phyloP scores from a whole-genome alignment of 2,797 vertebrate species.

The Chlorospingus semifuscus region DNA sequence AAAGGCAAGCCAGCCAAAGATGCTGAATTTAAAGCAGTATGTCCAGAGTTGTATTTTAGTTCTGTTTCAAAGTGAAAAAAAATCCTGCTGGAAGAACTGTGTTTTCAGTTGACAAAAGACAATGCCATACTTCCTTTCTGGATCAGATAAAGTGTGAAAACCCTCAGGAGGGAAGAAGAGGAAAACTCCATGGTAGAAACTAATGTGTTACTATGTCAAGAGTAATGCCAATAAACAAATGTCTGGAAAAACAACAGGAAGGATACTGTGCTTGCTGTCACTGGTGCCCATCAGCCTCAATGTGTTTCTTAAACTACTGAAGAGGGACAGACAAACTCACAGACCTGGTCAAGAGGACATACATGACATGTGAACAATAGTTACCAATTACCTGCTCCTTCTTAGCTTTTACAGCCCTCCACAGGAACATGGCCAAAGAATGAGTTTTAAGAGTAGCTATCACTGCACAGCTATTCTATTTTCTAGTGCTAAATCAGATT shows the following conservation, averaged over 20 bases:
- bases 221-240: not conserved
- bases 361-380: rapidly evolving
- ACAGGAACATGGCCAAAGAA: not conserved
- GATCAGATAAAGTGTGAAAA: not conserved
- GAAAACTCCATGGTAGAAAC: not conserved
- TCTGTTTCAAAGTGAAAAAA: not conserved
- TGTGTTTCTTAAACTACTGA: not conserved
- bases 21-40: not conserved
- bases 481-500: not conserved
- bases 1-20: not conserved
- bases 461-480: not conserved
- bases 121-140: not conserved
- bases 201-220: not conserved
- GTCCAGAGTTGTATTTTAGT: not conserved
- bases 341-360: not conserved
- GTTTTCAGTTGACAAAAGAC: not conserved
- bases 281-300: not conserved
- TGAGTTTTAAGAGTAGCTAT: not conserved
- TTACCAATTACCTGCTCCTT: not conserved
- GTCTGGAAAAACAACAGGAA: not conserved
- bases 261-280: not conserved
- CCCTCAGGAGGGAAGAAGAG: not conserved
- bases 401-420: not conserved
- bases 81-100: not conserved
- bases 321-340: not conserved